phyloP scores from a whole-genome alignment of 1,140 invertebrate species.

The Goniozus legneri region DNA sequence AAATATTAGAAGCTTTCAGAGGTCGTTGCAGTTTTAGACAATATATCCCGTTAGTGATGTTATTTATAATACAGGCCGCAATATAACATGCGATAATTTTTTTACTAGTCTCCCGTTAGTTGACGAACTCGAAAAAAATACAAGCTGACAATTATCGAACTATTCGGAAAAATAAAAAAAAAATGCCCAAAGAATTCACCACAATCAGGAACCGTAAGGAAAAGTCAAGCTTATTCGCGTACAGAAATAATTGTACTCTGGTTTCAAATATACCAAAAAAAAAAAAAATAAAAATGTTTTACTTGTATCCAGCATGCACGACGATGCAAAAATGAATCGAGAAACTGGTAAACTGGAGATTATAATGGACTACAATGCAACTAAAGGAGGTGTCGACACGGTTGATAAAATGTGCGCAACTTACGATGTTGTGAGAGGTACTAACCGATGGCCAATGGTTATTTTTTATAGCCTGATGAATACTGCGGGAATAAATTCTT shows the following conservation, averaged over 20 bases:
- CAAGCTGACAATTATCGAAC: constrained; percentile 34
- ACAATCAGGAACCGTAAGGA: neutral
- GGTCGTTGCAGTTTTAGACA: constrained; percentile 5
- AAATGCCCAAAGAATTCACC: neutral
- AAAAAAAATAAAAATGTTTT: neutral
- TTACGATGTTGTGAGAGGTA: constrained; percentile 29
- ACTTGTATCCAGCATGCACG: neutral
- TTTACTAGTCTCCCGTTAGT: constrained; percentile 36
- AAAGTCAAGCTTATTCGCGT: neutral
- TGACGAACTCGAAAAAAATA: constrained; percentile 31
- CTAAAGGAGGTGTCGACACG: constrained; percentile 43
- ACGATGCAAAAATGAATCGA: neutral
- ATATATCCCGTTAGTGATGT: constrained; percentile 16
- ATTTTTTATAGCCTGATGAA: constrained; percentile 5
- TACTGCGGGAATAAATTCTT: neutral
- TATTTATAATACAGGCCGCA: constrained; percentile 37
- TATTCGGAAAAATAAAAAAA: neutral
- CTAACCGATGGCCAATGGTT: constrained; percentile 31
- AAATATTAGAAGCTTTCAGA: constrained; percentile 7
- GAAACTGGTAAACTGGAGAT: constrained; percentile 34
- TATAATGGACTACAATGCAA: constrained; percentile 38
- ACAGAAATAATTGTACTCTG: neutral
- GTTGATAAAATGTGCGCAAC: constrained; percentile 36
- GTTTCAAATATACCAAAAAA: neutral
- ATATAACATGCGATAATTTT: constrained; percentile 46